Base-by-base conservation (phyloP, 2,888 invertebrate genomes). In the Alloscopus bannaensis region DNA sequence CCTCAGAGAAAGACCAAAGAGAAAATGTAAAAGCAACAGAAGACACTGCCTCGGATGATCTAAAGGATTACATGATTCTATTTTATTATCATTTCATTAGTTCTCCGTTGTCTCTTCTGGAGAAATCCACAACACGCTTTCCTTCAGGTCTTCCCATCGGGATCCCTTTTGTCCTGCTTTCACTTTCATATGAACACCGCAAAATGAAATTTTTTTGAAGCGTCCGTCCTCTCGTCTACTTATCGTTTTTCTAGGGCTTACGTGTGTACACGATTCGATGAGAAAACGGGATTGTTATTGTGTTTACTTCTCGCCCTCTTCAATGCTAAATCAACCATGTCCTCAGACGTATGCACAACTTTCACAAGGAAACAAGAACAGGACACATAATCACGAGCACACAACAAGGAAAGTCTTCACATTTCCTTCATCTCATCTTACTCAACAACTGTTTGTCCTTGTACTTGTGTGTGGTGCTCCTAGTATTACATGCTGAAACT, bases 321-420 rank as follows among this genome's bases (percentile, higher is more conserved):
- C 72, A 72, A 72, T 64, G 52, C 72, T 64, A 72, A 72, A 72
- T 72, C 72, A 72, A 72, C 72, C 55, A 47, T 71, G 70, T 60
- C 45, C 47, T n/a, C n/a, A n/a, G n/a, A n/a, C n/a, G n/a, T n/a
- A n/a, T n/a, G n/a, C n/a, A n/a, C n/a, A n/a, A n/a, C n/a, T n/a
- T n/a, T n/a, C n/a, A 31, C 8, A 29, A 70, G 29, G 29, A 42
- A 70, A 45, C 36, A 31, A 28, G 57, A 3, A 29, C 28, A 57
- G 60, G 29, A 36, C 29, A 13, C 18, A 26, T 36, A 16, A 22
- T 40, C 40, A 24, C 8, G 47, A 31, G 28, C 11, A 68, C 40
- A n/a, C 50, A 24, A 50, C 47, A 60, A 36, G 29, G 4, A 28
- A 42, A 47, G 36, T 31, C 59, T 72, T 64, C 64, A 62, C 47